Base-by-base conservation (phyloP, 2,113 vertebrate genomes). In the Oryzias melastigma region DNA sequence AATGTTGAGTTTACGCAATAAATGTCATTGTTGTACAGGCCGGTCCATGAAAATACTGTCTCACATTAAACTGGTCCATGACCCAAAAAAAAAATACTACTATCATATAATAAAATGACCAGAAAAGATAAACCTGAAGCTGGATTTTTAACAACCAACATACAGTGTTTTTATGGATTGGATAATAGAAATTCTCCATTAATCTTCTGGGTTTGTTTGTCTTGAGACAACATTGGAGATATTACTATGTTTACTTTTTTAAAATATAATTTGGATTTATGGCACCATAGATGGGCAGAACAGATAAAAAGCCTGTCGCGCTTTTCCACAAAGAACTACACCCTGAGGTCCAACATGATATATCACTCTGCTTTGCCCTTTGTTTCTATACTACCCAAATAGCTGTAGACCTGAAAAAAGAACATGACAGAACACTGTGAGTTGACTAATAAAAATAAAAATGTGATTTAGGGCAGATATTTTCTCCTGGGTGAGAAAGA, bases 261-360 rank as follows among this genome's bases (percentile, higher is more conserved):
- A 52, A 47, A 7, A 54, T 5, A 57, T 54, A 57, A 60, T 62
- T 25, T 65, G 64, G 56, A 80, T 83, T 80, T 71, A 82, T 53
- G 51, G 29, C 25, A 25, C 12, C 8, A 14, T 52, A 5, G 25
- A 27, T 27, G 25, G 25, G 5, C 6, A 4, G 25, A 6, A 27
- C 57, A 27, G 16, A 59, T 82, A 77, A 74, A 81, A 72, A 4
- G 0, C 22, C 50, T 69, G 79, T 79, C 75, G 61, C 75, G 67
- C 79, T 77, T 58, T 62, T 61, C 66, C 59, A 20, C 40, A 66
- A 83, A 76, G 57, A 74, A 81, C 74, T n/a, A 50, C 5, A 42
- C 59, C 1, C 47, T 4, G 35, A 63, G 45, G 62, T 56, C 53
- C 52, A 64, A 63, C 5, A 25, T 64, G 80, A 83, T 43, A 49